These are phyloP conservation scores for Ammospiza caudacuta DNA, from an alignment of 2,113 vertebrate genomes.

Conservation along the genomic window DNA sequence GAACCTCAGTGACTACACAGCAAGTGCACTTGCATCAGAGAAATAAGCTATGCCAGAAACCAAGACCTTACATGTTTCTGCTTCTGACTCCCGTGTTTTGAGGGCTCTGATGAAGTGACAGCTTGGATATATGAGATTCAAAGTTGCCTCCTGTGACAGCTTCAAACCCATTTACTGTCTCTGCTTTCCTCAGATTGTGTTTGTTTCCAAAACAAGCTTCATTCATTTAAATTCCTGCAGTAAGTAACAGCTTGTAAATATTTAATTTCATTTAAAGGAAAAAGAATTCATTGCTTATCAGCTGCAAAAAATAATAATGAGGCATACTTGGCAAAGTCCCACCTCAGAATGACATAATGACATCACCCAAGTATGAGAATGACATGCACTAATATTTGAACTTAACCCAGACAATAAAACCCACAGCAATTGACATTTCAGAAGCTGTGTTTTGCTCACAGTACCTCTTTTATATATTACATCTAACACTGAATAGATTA, in stretches of 20 bases:
- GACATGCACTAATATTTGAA: neutral
- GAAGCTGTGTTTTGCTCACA: neutral
- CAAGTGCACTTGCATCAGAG: neutral
- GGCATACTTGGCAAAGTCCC: neutral
- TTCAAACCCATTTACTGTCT: neutral
- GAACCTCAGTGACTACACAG: constrained; percentile 15
- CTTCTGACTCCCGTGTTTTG: neutral
- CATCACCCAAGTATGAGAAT: neutral
- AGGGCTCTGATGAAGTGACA: neutral
- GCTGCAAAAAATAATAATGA: neutral
- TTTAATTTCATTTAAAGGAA: constrained; percentile 10
- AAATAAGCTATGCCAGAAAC: neutral
- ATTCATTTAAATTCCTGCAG: constrained; percentile 6
- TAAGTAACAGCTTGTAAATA: constrained; percentile 41
- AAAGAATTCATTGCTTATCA: neutral
- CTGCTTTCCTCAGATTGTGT: neutral
- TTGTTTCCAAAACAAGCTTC: constrained; percentile 20
- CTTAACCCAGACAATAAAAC: neutral
- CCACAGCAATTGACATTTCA: neutral
- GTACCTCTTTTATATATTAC: neutral
- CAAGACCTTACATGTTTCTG: neutral
- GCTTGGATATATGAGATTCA: neutral
- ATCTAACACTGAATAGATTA: constrained; percentile 1
- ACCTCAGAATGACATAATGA: neutral
- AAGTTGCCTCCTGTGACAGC: neutral